Conservation (phyloP, 1,140 invertebrate genomes). For the Wasmannia auropunctata region DNA sequence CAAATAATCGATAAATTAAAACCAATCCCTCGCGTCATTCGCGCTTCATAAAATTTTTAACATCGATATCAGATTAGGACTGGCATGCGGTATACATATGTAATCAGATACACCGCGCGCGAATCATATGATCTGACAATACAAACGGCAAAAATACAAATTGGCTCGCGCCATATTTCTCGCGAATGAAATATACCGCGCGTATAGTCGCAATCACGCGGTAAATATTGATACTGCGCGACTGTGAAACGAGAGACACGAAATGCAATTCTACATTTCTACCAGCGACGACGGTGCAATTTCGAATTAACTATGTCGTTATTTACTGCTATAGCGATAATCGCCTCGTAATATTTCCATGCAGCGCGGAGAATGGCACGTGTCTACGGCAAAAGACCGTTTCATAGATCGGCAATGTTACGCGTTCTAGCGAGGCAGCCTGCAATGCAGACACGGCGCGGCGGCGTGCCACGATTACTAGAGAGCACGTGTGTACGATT, state of each 20-base stretch:
- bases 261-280: conserved; percentile 41
- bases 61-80: conserved; percentile 12
- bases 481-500: conserved; percentile 72
- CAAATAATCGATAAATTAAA: conserved; percentile 35
- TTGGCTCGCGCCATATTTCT: conserved; percentile 29
- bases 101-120: neutral
- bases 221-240: conserved; percentile 44
- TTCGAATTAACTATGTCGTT: conserved; percentile 48
- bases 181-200: conserved; percentile 36
- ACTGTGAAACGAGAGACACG: conserved; percentile 26
- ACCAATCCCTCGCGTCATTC: neutral
- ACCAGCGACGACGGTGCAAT: neutral
- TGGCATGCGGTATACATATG: too few species aligned
- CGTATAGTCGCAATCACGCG: conserved; percentile 32
- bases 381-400: conserved; percentile 50
- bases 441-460: conserved; percentile 48
- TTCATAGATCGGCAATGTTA: conserved; percentile 65
- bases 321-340: conserved; percentile 37
- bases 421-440: conserved; percentile 54
- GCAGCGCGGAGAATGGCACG: neutral
- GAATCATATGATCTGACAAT: conserved; percentile 15
- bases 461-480: conserved; percentile 67
- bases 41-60: neutral
- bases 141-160: conserved; percentile 45
- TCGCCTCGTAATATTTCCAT: conserved; percentile 46